Percentiles rank a stretch among this genome's conserved stretches.
These are phyloP conservation scores for Pangasius larnaudii DNA, from an alignment of 2,797 vertebrate species.

Conservation along the genomic window DNA sequence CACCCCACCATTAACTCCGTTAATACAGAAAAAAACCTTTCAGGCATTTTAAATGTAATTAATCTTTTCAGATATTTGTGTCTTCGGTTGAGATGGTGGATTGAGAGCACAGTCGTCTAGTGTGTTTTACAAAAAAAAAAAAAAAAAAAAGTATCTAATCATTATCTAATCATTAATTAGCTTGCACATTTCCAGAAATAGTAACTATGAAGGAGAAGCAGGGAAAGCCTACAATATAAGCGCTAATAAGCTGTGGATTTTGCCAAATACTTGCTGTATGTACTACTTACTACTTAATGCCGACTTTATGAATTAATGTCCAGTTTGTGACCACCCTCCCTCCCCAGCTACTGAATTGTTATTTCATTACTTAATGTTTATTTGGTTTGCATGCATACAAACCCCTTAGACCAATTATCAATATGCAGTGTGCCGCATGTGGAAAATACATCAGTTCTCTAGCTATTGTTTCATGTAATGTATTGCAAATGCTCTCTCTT, in stretches of 20 bases:
- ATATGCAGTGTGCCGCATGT: not conserved
- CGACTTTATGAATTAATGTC: not conserved
- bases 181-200: not conserved
- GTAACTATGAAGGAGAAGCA: not conserved
- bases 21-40: not conserved
- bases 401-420: conserved; percentile 3
- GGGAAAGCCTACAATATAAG: not conserved
- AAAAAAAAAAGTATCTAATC: not conserved
- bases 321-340: not conserved
- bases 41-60: not conserved
- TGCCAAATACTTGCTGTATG: not conserved
- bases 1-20: too few species aligned
- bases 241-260: not conserved
- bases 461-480: conserved; percentile 26
- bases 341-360: not conserved
- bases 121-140: not conserved
- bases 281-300: not conserved
- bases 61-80: not conserved
- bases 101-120: not conserved
- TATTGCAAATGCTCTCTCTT: conserved; percentile 16
- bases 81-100: not conserved
- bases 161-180: not conserved
- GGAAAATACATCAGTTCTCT: conserved; percentile 21
- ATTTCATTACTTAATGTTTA: not conserved
- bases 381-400: not conserved